Evolutionary conservation across 2,797 vertebrate genomes (phyloP).

Genomic region (Thalassophryne amazonica): DNA sequence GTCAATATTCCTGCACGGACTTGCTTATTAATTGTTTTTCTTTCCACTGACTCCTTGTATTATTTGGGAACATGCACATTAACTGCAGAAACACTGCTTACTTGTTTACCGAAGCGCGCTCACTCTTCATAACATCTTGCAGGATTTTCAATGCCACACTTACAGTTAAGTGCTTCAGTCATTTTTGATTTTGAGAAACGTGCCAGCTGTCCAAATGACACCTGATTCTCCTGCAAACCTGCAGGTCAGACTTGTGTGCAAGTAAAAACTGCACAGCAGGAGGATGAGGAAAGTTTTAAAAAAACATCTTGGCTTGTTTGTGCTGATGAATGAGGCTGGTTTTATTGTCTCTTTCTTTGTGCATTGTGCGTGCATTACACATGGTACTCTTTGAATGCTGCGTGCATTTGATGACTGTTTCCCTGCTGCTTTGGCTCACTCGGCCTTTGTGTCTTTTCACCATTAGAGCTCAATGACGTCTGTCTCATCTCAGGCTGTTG

Average conservation of each 20-base stretch:
- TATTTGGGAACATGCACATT: no score
- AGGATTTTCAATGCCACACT: not conserved
- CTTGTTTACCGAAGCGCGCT: no score
- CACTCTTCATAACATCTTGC: no score
- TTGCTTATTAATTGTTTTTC: no score
- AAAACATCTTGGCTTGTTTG: not conserved
- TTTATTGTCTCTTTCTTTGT: not conserved
- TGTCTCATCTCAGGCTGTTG: conserved; percentile 41
- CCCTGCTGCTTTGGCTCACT: not conserved
- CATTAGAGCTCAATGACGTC: conserved; percentile 53
- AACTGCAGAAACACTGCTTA: no score
- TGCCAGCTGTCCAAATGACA: not conserved
- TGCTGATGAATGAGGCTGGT: not conserved
- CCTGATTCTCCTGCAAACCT: not conserved
- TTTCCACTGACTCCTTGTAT: no score
- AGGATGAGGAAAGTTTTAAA: not conserved
- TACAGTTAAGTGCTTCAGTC: not conserved
- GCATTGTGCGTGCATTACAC: not conserved
- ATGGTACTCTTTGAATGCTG: not conserved
- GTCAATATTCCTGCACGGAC: no score
- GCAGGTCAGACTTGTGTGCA: not conserved
- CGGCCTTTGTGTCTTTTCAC: conserved; percentile 15
- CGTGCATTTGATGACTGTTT: not conserved
- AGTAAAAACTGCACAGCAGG: no score
- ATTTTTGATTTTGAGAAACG: not conserved